Percentiles rank a stretch among this genome's conserved stretches.
Evolutionary conservation across 1,140 invertebrate genomes (phyloP).

Genomic region (Pogonomyrmex californicus): DNA sequence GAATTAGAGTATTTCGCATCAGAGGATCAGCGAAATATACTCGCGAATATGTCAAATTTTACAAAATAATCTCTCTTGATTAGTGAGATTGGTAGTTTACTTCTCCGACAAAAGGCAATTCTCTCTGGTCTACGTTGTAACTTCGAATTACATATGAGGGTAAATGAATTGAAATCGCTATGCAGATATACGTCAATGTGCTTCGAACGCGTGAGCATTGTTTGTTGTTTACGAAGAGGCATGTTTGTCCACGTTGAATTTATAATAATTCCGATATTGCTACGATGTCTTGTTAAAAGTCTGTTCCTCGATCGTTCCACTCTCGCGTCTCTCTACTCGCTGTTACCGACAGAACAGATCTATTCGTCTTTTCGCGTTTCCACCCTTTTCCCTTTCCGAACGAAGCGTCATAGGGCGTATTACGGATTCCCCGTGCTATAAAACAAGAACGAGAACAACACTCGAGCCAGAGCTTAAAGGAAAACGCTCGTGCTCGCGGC

Average conservation of each 20-base stretch:
- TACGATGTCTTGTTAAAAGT: slow-evolving; percentile 5
- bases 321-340: neutral
- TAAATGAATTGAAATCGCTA: neutral
- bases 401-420: neutral
- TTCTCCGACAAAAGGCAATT: neutral
- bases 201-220: neutral
- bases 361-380: neutral
- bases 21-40: neutral
- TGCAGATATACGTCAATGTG: neutral
- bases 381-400: neutral
- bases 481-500: slow-evolving; percentile 56
- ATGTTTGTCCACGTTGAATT: neutral
- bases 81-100: neutral
- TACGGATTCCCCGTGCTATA: slow-evolving; percentile 35
- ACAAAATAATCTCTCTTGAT: neutral
- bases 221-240: neutral
- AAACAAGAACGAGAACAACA: slow-evolving; percentile 59
- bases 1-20: slow-evolving; percentile 58
- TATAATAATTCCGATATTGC: neutral
- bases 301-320: neutral
- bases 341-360: slow-evolving; percentile 1
- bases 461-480: slow-evolving; percentile 51
- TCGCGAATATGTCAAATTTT: neutral
- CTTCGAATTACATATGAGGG: neutral
- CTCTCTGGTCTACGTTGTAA: neutral